Conservation (phyloP, 2,113 vertebrate genomes). For the Damaliscus lunatus region DNA sequence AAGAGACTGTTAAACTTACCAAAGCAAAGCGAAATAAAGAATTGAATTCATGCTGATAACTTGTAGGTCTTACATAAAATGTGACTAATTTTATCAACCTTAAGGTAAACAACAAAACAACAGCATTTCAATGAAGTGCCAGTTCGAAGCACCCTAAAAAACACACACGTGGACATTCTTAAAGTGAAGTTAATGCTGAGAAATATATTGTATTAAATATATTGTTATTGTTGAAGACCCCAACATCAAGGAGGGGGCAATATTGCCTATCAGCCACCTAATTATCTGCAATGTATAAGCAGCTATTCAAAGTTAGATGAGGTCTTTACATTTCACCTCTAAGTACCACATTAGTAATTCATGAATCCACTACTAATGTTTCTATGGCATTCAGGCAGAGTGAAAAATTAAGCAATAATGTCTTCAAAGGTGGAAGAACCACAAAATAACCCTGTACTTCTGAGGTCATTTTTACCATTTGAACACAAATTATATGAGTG, state of each 20-base stretch:
- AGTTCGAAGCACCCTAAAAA: background rate
- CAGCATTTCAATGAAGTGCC: conserved; percentile 37
- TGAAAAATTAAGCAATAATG: conserved; percentile 76
- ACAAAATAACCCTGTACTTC: conserved; percentile 67
- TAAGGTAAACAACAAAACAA: conserved; percentile 39
- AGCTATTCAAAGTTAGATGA: conserved; percentile 77
- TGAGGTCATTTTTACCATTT: conserved; percentile 71
- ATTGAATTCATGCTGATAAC: background rate
- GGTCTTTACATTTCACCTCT: conserved; percentile 79
- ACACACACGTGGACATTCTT: background rate
- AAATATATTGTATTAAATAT: conserved; percentile 52
- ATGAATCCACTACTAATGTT: conserved; percentile 63
- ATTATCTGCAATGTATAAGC: conserved; percentile 76
- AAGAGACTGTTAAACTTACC: conserved; percentile 24
- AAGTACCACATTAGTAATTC: conserved; percentile 77
- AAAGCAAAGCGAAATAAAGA: background rate
- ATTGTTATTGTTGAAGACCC: conserved; percentile 11
- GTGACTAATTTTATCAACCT: conserved; percentile 37
- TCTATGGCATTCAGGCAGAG: conserved; percentile 52
- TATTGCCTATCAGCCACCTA: conserved; percentile 55
- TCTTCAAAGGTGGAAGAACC: conserved; percentile 69
- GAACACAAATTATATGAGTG: conserved; percentile 61
- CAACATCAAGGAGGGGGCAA: background rate
- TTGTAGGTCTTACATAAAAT: conserved; percentile 52
- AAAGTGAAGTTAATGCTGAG: conserved; percentile 54